Percentiles rank a stretch among this genome's conserved stretches.
Evolutionary conservation across 2,797 vertebrate species (phyloP).

Genomic region (Melanotaenia nigrans): DNA sequence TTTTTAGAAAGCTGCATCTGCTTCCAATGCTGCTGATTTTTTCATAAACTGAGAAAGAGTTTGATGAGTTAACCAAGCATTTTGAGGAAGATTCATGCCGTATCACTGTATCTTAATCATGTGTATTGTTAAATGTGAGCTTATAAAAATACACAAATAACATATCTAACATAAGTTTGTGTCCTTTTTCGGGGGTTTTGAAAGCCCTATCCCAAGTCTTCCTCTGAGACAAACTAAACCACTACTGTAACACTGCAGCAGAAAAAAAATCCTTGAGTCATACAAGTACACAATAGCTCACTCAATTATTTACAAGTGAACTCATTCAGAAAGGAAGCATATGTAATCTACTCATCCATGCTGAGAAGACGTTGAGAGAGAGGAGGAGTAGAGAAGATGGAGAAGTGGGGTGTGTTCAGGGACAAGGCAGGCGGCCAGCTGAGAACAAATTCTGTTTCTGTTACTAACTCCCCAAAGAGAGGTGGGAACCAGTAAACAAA

Average conservation of each 20-base stretch:
- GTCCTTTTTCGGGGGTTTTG: slow-evolving; percentile 27
- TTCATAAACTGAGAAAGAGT: slow-evolving; percentile 32
- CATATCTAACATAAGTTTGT: slow-evolving; percentile 13
- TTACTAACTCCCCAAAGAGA: slow-evolving; percentile 79
- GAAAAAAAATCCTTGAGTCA: slow-evolving; percentile 64
- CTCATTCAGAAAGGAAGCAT: slow-evolving; percentile 82
- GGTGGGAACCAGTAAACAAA: slow-evolving; percentile 85
- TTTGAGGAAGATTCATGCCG: slow-evolving; percentile 29
- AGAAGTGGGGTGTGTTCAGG: slow-evolving; percentile 73
- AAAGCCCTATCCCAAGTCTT: slow-evolving; percentile 57
- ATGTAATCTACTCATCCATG: slow-evolving; percentile 83
- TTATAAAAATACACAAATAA: background rate
- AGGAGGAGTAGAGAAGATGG: slow-evolving; percentile 62
- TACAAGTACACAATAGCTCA: slow-evolving; percentile 78
- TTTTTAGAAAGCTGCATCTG: slow-evolving; percentile 71
- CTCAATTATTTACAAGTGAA: slow-evolving; percentile 81
- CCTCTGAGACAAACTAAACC: slow-evolving; percentile 64
- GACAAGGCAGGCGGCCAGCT: slow-evolving; percentile 79
- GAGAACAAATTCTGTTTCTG: slow-evolving; percentile 80
- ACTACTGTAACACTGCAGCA: slow-evolving; percentile 54
- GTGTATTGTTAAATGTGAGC: slow-evolving; percentile 19
- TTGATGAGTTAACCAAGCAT: slow-evolving; percentile 60
- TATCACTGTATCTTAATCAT: slow-evolving; percentile 8
- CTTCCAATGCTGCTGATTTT: slow-evolving; percentile 67
- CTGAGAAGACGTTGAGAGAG: slow-evolving; percentile 75